Percentiles rank a stretch among this genome's conserved stretches.
Evolutionary conservation across 2,113 vertebrate genomes (phyloP).

Genomic region (Sialia sialis): DNA sequence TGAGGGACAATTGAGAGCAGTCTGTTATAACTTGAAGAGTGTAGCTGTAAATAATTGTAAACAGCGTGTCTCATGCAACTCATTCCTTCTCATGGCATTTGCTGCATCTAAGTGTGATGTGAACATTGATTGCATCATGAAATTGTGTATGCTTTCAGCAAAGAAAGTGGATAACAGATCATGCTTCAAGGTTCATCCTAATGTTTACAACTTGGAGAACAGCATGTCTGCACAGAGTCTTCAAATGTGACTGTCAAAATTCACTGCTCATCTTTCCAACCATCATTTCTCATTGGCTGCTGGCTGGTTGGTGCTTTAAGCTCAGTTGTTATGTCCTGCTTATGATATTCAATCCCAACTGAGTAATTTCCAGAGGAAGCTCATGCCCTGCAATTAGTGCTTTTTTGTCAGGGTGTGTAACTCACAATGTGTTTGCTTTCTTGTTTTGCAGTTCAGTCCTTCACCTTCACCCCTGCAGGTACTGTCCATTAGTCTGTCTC

Average conservation of each 20-base stretch:
- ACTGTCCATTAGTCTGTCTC: constrained; percentile 85
- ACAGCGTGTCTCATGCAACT: neutral
- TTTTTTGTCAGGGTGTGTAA: constrained; percentile 71
- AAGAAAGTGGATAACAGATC: neutral
- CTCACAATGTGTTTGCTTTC: constrained; percentile 84
- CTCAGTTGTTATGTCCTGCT: constrained; percentile 34
- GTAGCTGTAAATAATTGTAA: neutral
- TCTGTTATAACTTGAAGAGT: neutral
- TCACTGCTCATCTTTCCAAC: neutral
- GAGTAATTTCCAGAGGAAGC: constrained; percentile 4
- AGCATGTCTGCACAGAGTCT: neutral
- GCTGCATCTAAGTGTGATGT: constrained; percentile 8
- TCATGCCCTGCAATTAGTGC: neutral
- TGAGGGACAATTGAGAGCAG: neutral
- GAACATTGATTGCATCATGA: neutral
- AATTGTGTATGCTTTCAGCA: constrained; percentile 4
- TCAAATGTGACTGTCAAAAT: neutral
- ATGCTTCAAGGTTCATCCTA: neutral
- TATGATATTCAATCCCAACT: neutral
- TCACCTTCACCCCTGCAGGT: constrained; percentile 91
- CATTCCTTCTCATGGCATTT: neutral
- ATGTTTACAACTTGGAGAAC: neutral
- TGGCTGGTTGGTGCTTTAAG: constrained; percentile 65
- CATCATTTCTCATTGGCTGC: constrained; percentile 67
- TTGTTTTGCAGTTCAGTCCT: constrained; percentile 91